phyloP scores from a whole-genome alignment of 2,113 vertebrate species.

The Danio rerio region GRCz12tu NC_133196.1:13450501-13451000 shows the following conservation, averaged over 20 bases:
- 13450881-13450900: conserved; percentile 75
- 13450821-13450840: conserved; percentile 79
- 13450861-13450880: conserved; percentile 76
- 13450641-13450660: conserved; percentile 72
- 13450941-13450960: conserved; percentile 55
- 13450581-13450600: conserved; percentile 42
- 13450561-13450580: conserved; percentile 6
- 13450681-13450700: conserved; percentile 32
- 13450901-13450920: conserved; percentile 75
- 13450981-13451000: conserved; percentile 74
- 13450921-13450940: conserved; percentile 73
- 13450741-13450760: conserved; percentile 45
- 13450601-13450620: conserved; percentile 43
- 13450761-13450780: conserved; percentile 43
- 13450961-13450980: conserved; percentile 35
- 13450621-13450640: conserved; percentile 65
- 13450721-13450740: conserved; percentile 28
- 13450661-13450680: conserved; percentile 48
- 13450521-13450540: conserved; percentile 26
- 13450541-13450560: conserved; percentile 4
- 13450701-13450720: conserved; percentile 40
- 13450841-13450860: conserved; percentile 73
- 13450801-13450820: conserved; percentile 67
- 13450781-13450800: conserved; percentile 11
- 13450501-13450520: too few species aligned